Evolutionary conservation across 92 coral and sea anemone genomes (phyloP).

Genomic region (Meandrina meandrites): DNA sequence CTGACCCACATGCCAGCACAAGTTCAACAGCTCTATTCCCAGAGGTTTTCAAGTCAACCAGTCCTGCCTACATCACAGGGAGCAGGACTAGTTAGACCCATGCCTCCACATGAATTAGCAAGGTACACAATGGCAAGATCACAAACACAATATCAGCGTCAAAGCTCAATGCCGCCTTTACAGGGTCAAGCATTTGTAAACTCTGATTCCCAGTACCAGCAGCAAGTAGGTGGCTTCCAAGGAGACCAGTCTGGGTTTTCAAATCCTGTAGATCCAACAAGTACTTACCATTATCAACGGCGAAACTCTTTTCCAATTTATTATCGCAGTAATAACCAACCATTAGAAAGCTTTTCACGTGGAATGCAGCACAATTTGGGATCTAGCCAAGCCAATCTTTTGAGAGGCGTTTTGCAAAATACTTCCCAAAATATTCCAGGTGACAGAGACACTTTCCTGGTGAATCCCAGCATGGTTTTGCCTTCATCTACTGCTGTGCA

Average conservation of each 20-base stretch:
- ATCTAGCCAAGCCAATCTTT: slow-evolving; percentile 40
- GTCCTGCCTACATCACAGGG: slow-evolving; percentile 49
- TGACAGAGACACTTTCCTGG: slow-evolving; percentile 18
- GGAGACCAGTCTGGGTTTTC: slow-evolving; percentile 36
- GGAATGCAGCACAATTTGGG: slow-evolving; percentile 38
- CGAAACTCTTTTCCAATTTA: slow-evolving; percentile 85
- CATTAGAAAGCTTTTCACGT: slow-evolving; percentile 38
- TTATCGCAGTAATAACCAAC: slow-evolving; percentile 69
- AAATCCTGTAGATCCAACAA: slow-evolving; percentile 25
- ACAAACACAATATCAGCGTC: slow-evolving; percentile 72
- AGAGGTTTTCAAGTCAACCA: slow-evolving; percentile 41
- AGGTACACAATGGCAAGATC: slow-evolving; percentile 49
- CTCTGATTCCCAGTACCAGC: slow-evolving; percentile 38
- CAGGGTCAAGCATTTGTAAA: slow-evolving; percentile 33
- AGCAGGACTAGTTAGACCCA: slow-evolving; percentile 29
- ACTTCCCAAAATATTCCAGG: slow-evolving; percentile 22
- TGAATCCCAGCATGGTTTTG: slow-evolving; percentile 31
- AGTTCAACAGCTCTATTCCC: slow-evolving; percentile 54
- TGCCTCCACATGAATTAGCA: slow-evolving; percentile 21
- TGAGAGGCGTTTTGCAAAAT: slow-evolving; percentile 43
- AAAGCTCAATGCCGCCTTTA: slow-evolving; percentile 76
- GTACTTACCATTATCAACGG: slow-evolving; percentile 66
- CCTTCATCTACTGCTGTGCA: slow-evolving; percentile 24
- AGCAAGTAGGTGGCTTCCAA: slow-evolving; percentile 28
- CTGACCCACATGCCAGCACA: slow-evolving; percentile 56